phyloP scores from a whole-genome alignment of 2,113 vertebrate species.

The Papio anubis region DNA sequence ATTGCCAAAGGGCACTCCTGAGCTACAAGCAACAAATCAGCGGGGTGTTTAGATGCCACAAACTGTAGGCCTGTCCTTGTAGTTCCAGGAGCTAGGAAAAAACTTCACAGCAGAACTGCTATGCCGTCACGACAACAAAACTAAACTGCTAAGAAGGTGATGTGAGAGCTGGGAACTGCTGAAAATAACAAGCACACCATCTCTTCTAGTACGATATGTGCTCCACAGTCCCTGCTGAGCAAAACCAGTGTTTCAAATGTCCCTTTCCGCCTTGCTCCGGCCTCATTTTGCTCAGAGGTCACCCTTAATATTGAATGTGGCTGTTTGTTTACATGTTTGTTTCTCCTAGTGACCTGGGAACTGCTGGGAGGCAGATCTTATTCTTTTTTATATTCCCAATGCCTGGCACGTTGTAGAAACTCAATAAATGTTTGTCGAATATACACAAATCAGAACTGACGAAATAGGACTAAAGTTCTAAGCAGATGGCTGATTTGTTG shows the following conservation, averaged over 20 bases:
- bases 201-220: constrained; percentile 23
- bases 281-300: neutral
- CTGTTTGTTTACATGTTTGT: neutral
- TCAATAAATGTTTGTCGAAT: neutral
- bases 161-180: constrained; percentile 36
- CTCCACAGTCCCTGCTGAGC: constrained; percentile 67
- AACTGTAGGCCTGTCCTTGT: constrained; percentile 34
- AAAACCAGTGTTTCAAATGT: constrained; percentile 46
- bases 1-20: neutral
- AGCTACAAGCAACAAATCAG: neutral
- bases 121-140: neutral
- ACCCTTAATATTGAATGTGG: no score
- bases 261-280: constrained; percentile 26
- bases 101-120: neutral
- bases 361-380: neutral
- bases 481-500: neutral
- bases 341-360: neutral
- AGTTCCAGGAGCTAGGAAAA: neutral
- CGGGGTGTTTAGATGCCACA: constrained; percentile 21
- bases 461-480: neutral
- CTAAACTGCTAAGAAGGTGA: constrained; percentile 69
- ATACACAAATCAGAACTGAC: neutral
- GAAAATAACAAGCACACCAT: constrained; percentile 35
- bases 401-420: neutral
- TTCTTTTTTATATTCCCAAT: neutral